Percentiles rank a stretch among this genome's conserved stretches.
phyloP scores from a whole-genome alignment of 2,888 invertebrate species.

The Drosophila helvetica region DNA sequence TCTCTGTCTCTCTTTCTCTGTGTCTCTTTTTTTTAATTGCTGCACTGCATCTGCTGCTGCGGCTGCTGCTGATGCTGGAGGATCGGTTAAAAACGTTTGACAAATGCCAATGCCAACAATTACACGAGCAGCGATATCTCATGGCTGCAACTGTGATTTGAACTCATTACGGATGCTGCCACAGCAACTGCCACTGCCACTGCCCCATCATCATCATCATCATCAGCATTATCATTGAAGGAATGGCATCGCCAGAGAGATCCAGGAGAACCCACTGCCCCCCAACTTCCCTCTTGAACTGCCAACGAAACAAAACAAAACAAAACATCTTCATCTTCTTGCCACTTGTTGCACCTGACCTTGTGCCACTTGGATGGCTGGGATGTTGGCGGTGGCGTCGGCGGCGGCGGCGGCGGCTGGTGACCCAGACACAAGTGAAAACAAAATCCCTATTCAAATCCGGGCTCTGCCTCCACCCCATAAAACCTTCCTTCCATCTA shows the following conservation, averaged over 20 bases:
- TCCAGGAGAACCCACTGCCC: not conserved
- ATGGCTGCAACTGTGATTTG: slow-evolving; percentile 47
- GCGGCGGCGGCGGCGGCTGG: slow-evolving; percentile 31
- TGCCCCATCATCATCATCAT: slow-evolving; percentile 15
- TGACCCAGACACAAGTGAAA: slow-evolving; percentile 71
- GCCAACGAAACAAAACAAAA: not conserved
- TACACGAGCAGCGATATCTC: slow-evolving; percentile 64
- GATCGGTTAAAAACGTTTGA: slow-evolving; percentile 63
- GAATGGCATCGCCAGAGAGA: not conserved
- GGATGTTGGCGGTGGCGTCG: slow-evolving; percentile 30
- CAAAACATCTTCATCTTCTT: slow-evolving; percentile 56
- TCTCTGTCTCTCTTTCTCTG: slow-evolving; percentile 19
- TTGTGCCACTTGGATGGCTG: slow-evolving; percentile 73
- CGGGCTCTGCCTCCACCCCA: slow-evolving; percentile 49
- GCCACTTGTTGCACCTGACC: slow-evolving; percentile 48
- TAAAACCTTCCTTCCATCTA: slow-evolving; percentile 21
- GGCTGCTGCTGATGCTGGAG: slow-evolving; percentile 54
- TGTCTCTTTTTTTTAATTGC: slow-evolving; percentile 59
- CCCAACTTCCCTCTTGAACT: not conserved
- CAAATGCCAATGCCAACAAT: slow-evolving; percentile 76
- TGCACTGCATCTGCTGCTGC: slow-evolving; percentile 66
- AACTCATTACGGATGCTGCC: slow-evolving; percentile 39
- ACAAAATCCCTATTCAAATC: slow-evolving; percentile 77
- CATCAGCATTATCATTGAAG: not conserved
- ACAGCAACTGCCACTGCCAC: not conserved